Evolutionary conservation across 2,797 vertebrate genomes (phyloP).

Genomic region (Onychomys leucogaster): DNA sequence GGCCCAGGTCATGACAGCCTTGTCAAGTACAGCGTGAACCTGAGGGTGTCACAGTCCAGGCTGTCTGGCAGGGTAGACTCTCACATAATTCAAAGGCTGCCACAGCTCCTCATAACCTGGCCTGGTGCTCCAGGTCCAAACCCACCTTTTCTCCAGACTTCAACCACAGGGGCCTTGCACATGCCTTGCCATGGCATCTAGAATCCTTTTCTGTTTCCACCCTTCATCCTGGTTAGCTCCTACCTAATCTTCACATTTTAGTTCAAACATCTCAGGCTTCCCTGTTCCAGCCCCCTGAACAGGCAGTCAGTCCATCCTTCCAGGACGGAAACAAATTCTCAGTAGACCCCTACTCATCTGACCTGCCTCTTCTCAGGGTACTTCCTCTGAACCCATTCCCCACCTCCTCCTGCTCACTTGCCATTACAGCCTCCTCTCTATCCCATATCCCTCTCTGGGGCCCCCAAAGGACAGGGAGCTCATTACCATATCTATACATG

Average conservation of each 20-base stretch:
- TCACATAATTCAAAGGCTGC: not conserved
- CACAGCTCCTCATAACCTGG: not conserved
- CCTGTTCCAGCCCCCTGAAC: not conserved
- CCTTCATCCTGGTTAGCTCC: not conserved
- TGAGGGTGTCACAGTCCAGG: not conserved
- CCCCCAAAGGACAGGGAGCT: not conserved
- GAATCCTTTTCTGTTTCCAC: not conserved
- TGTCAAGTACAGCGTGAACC: not conserved
- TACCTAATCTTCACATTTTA: not conserved
- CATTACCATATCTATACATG: not conserved
- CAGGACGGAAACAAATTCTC: not conserved
- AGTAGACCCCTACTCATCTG: not conserved
- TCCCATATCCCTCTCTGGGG: not conserved
- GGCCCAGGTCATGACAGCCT: not conserved
- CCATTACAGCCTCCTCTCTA: not conserved
- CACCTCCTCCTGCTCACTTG: not conserved
- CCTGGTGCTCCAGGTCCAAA: not conserved
- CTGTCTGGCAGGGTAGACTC: not conserved
- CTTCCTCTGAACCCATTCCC: not conserved
- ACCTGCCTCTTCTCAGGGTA: not conserved
- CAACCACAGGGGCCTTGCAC: conserved; percentile 22
- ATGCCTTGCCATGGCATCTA: no score
- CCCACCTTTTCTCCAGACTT: not conserved
- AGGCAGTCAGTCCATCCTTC: not conserved
- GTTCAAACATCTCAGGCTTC: not conserved